Evolutionary conservation across 2,113 vertebrate genomes (phyloP), one percentile per base, ranked within the genome.

Genomic region (Atrichornis clamosus): DNA sequence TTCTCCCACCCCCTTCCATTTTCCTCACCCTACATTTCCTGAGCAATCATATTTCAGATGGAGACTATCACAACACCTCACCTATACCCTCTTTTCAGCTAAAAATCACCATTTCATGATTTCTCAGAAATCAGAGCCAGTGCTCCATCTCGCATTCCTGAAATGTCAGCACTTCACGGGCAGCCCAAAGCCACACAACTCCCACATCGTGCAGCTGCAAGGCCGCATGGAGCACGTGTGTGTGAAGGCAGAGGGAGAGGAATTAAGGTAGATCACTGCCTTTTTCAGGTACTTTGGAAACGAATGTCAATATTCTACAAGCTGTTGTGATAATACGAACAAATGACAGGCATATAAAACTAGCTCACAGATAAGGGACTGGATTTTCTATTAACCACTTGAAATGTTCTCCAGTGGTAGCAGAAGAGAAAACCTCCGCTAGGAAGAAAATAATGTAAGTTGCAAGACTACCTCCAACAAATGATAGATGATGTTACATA

Each of bases 211-310:
- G 52, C 88, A 74, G 75, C 75, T 88, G 62, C 75, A 88, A 35
- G 59, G 35, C 55, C 77, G 49, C 0, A 0, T 27, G 32, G 14
- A 35, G 13, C 3, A 0, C 4, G 30, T 17, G 73, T 1, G 2
- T 28, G 8, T 16, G 58, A 27, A 47, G 8, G 7, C 8, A 52
- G 11, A 37, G 33, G 8, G 28, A 53, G 10, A 77, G 27, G 33
- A 63, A 42, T 3, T 52, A 44, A 55, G 37, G 50, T 28, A 37
- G 20, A 41, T 65, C 21, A 6, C 28, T 76, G 63, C 32, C 46
- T 69, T 74, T 86, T 68, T 44, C 22, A 1, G 2, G 18, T 19
- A 37, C 20, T 68, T 68, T 13, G 26, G 82, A 91, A 78, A 87
- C 0, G 0, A 70, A 72, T 59, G 8, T 58, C 21, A 56, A 49